Evolutionary conservation across 2,113 vertebrate genomes (phyloP).

Genomic region (Coracopsis vasa): DNA sequence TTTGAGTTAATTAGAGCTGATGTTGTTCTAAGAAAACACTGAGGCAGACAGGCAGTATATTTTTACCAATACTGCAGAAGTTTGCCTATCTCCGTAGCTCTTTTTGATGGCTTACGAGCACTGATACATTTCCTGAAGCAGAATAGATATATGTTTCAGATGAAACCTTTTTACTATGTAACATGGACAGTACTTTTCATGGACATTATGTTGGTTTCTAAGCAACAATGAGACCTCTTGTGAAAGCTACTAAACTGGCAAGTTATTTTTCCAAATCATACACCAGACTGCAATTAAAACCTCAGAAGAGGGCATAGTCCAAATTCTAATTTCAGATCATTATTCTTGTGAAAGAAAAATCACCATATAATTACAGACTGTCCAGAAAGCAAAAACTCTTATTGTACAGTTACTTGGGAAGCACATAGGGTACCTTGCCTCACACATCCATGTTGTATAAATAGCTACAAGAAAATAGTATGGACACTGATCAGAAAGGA

Average conservation of each 20-base stretch:
- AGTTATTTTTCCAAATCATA: not conserved
- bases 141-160: not conserved
- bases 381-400: not conserved
- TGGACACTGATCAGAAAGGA: not conserved
- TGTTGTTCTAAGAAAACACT: not conserved
- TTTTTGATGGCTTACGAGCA: not conserved
- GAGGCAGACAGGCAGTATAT: not conserved
- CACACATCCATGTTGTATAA: not conserved
- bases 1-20: not conserved
- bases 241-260: not conserved
- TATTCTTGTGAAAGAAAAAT: not conserved
- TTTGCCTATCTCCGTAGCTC: not conserved
- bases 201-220: not conserved
- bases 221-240: not conserved
- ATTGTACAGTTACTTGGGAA: not conserved
- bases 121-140: not conserved
- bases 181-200: not conserved
- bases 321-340: not conserved
- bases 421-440: not conserved
- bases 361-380: not conserved
- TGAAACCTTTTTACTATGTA: not conserved
- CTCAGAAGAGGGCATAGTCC: not conserved
- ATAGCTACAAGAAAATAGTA: not conserved
- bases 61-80: not conserved
- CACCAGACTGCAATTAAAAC: not conserved